Evolutionary conservation across 2,797 vertebrate species (phyloP).

Genomic region (Passerculus sandwichensis): DNA sequence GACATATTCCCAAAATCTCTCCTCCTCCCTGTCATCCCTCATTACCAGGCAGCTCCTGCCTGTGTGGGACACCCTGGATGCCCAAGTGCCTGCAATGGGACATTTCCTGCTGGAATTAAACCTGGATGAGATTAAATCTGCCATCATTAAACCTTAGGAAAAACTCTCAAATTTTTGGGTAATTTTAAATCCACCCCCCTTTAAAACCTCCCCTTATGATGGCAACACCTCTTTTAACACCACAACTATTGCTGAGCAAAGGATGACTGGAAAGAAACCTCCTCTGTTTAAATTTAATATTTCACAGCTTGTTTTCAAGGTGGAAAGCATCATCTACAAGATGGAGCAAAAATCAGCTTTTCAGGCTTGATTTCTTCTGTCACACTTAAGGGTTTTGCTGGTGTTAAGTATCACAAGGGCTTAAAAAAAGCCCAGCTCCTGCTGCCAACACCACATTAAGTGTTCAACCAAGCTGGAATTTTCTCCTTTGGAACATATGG

Average conservation of each 20-base stretch:
- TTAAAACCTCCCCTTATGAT: too few species aligned
- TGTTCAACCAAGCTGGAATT: conserved; percentile 29
- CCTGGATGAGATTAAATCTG: accelerated
- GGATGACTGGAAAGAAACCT: not conserved
- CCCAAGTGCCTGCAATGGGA: not conserved
- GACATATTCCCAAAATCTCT: not conserved
- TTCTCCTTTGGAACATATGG: not conserved
- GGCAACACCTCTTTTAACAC: not conserved
- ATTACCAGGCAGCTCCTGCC: not conserved
- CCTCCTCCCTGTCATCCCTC: not conserved
- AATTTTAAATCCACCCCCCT: not conserved
- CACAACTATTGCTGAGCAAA: not conserved
- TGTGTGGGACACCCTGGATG: accelerated
- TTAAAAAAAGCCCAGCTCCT: not conserved
- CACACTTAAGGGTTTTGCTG: not conserved
- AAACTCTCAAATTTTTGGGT: accelerated
- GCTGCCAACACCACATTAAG: conserved; percentile 7
- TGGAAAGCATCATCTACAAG: not conserved
- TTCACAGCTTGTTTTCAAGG: not conserved
- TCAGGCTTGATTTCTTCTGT: conserved; percentile 1
- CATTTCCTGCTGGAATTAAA: not conserved
- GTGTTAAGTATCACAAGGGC: not conserved
- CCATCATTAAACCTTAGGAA: not conserved
- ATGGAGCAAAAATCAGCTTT: not conserved
- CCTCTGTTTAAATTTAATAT: not conserved